A percentile compares a stretch with the other conserved stretches of the same genome.
phyloP scores from a whole-genome alignment of 2,888 invertebrate species.

The Aporophyla lueneburgensis region DNA sequence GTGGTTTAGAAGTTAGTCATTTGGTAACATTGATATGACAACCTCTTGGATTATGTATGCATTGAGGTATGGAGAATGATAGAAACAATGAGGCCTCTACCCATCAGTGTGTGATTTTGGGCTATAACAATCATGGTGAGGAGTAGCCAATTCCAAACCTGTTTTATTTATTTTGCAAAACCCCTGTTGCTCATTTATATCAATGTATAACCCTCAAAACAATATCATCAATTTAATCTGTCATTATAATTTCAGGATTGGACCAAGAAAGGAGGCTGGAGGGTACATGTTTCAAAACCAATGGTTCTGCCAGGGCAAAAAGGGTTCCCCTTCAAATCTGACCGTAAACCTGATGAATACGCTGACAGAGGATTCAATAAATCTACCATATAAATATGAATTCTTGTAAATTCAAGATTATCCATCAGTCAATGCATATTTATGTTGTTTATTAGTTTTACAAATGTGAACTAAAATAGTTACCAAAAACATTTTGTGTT shows the following conservation, averaged over 20 bases:
- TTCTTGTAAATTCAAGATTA: slow-evolving; percentile 22
- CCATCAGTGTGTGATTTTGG: neutral
- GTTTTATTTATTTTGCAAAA: no score
- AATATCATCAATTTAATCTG: neutral
- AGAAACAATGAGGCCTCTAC: neutral
- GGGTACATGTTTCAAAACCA: slow-evolving; percentile 90
- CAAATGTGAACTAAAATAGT: slow-evolving; percentile 50
- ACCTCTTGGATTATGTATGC: no score
- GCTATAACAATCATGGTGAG: neutral
- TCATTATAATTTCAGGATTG: slow-evolving; percentile 91
- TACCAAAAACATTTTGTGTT: slow-evolving; percentile 40
- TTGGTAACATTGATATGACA: neutral
- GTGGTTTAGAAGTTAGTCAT: neutral
- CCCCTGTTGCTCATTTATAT: neutral
- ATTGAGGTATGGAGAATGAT: neutral
- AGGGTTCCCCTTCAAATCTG: slow-evolving; percentile 92
- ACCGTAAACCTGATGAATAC: slow-evolving; percentile 92
- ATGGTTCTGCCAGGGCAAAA: slow-evolving; percentile 93
- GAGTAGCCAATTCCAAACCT: neutral
- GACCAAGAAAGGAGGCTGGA: slow-evolving; percentile 94
- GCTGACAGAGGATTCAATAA: slow-evolving; percentile 93
- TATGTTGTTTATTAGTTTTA: slow-evolving; percentile 60
- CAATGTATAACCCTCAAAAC: neutral
- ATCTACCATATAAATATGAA: slow-evolving; percentile 86
- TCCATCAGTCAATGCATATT: slow-evolving; percentile 15